Base-by-base conservation (phyloP, 2,113 vertebrate genomes). In the Cheilinus undulatus region DNA sequence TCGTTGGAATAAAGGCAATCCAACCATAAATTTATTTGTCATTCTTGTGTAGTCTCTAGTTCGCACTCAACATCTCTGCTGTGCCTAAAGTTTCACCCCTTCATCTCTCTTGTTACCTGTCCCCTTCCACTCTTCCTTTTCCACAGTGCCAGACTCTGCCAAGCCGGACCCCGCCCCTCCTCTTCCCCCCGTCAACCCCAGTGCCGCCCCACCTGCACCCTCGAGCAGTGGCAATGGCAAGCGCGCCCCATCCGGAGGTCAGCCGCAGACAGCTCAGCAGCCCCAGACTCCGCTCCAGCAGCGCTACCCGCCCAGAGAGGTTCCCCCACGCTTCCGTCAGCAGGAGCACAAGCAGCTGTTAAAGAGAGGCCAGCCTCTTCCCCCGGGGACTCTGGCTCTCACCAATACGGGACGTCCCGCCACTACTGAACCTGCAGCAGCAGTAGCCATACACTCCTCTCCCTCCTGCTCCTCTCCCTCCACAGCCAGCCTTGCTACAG, bases 331-430 rank as follows among this genome's bases (percentile, higher is more conserved):
- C 92, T 99, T 99, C 93, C 96, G 97, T 86, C 97, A 98, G 94
- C 96, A 98, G 92, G 97, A 99, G 92, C 97, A 98, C 94, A 98
- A 99, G 95, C 98, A 99, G 94, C 96, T 99, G 71, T 90, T 99
- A 92, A 99, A 99, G 92, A 93, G 97, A 91, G 97, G 97, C 36
- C 97, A 99, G 91, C 96, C 97, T 11, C 88, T 99, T 87, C 97
- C 97, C 27, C 3, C 94, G 0, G 96, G 96, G 86, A 93, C 95
- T 62, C 94, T 95, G 76, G 78, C 89, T 90, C 94, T 83, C 64
- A 27, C 76, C 91, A 91, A 78, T 87, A 92, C 45, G 72, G 91
- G 73, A 84, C 78, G 42, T 75, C 79, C 84, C 27, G 7, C 51
- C 54, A 63, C 88, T 82, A 43, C 94, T 86, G 87, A 88, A 76